These are phyloP conservation scores for Drosophila stalkeri DNA, from an alignment of 2,888 invertebrate species.

Conservation along the genomic window DNA sequence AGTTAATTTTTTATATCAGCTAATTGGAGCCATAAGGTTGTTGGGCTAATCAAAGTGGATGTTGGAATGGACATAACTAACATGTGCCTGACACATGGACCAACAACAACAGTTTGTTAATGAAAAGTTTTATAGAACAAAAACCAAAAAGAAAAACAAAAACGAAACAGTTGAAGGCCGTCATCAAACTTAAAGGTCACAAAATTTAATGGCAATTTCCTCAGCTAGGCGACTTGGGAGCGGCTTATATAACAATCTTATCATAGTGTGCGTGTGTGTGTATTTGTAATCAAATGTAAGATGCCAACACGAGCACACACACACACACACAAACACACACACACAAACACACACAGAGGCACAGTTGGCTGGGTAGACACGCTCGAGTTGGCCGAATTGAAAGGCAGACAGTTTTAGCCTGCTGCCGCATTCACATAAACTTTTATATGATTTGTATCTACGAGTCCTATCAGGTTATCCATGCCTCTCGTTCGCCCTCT, in stretches of 20 bases:
- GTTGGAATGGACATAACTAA: slow-evolving; percentile 26
- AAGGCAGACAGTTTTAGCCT: slow-evolving; percentile 62
- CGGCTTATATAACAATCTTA: slow-evolving; percentile 51
- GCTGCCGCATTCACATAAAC: slow-evolving; percentile 62
- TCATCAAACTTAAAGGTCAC: slow-evolving; percentile 65
- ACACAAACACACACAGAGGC: slow-evolving; percentile 20
- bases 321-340: slow-evolving; percentile 8
- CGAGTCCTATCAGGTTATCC: slow-evolving; percentile 35
- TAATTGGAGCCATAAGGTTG: slow-evolving; percentile 39
- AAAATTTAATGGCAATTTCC: slow-evolving; percentile 75
- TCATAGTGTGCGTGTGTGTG: slow-evolving; percentile 18
- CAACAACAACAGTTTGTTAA: slow-evolving; percentile 32
- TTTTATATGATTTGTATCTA: slow-evolving; percentile 71
- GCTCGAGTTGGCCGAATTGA: slow-evolving; percentile 62
- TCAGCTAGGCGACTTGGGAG: slow-evolving; percentile 40
- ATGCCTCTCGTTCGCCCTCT: background rate
- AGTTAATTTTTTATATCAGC: slow-evolving; percentile 13
- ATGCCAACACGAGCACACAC: slow-evolving; percentile 40
- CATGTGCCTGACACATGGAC: slow-evolving; percentile 35
- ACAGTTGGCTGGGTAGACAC: slow-evolving; percentile 54
- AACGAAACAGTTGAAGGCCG: slow-evolving; percentile 28
- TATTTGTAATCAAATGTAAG: slow-evolving; percentile 54
- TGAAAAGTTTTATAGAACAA: slow-evolving; percentile 40
- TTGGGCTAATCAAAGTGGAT: slow-evolving; percentile 48
- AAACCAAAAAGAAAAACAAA: slow-evolving; percentile 14